Evolutionary conservation across 2,797 vertebrate genomes (phyloP).

Genomic region (Premnoplex brunnescens): DNA sequence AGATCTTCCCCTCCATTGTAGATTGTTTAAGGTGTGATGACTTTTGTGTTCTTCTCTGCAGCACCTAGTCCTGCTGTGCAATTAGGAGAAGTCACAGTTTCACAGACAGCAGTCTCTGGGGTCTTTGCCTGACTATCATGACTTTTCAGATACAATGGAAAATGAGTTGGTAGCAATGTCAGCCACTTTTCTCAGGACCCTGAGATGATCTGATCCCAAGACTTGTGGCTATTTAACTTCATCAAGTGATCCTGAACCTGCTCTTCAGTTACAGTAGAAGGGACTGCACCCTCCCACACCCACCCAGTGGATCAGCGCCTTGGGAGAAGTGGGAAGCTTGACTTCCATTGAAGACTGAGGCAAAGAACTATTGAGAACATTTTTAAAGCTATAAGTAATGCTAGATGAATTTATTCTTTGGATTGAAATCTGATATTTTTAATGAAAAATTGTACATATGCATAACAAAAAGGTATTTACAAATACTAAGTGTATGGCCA

Average conservation of each 20-base stretch:
- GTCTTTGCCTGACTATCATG: neutral
- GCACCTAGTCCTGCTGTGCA: neutral
- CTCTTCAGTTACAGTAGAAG: neutral
- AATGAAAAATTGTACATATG: neutral
- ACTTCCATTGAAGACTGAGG: neutral
- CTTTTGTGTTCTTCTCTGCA: neutral
- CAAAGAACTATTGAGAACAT: neutral
- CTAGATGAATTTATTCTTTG: neutral
- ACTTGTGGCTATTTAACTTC: neutral
- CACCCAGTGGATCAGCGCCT: neutral
- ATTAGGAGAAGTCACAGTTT: neutral
- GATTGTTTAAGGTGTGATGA: neutral
- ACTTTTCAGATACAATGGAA: neutral
- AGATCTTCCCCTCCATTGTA: neutral
- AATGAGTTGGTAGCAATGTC: neutral
- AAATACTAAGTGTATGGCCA: neutral
- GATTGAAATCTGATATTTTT: neutral
- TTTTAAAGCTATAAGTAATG: neutral
- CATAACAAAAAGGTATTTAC: neutral
- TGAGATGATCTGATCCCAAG: neutral
- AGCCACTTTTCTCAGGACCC: neutral
- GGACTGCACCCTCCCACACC: too few species aligned
- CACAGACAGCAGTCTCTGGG: neutral
- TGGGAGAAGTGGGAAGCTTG: neutral
- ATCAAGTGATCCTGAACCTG: neutral